These are phyloP conservation scores for Drosophila tsacasi DNA, from an alignment of 1,140 invertebrate genomes.

Conservation along the genomic window DNA sequence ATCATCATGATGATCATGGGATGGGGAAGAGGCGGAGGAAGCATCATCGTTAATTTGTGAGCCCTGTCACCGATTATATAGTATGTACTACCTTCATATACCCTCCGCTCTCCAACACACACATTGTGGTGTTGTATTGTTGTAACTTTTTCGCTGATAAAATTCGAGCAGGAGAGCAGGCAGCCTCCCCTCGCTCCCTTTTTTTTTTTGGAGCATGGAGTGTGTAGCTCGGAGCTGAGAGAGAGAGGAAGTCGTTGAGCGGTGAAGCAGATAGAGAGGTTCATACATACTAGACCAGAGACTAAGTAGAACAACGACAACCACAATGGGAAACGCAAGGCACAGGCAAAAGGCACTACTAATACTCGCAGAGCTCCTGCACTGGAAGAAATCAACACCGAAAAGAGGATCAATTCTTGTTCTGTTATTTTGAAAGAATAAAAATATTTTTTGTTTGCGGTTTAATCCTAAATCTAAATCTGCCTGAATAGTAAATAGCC, in stretches of 20 bases:
- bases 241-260: constrained; percentile 62
- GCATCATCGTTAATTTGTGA: constrained; percentile 53
- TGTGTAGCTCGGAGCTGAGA: neutral
- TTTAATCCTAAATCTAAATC: too few species aligned
- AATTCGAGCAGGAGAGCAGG: constrained; percentile 48
- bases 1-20: constrained; percentile 35
- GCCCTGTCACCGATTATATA: constrained; percentile 52
- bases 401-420: too few species aligned
- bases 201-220: neutral
- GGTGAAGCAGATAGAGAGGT: constrained; percentile 52
- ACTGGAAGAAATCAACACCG: neutral
- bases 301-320: constrained; percentile 75
- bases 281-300: constrained; percentile 58
- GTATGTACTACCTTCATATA: constrained; percentile 22
- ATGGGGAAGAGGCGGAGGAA: constrained; percentile 21
- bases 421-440: too few species aligned
- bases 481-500: too few species aligned
- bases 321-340: constrained; percentile 52
- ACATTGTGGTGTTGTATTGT: constrained; percentile 12
- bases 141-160: constrained; percentile 56
- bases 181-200: constrained; percentile 6
- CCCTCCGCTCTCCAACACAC: constrained; percentile 12
- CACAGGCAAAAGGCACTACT: constrained; percentile 17
- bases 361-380: neutral
- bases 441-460: too few species aligned